phyloP scores from a whole-genome alignment of 2,888 invertebrate genomes.

The Tetropium fuscum region DNA sequence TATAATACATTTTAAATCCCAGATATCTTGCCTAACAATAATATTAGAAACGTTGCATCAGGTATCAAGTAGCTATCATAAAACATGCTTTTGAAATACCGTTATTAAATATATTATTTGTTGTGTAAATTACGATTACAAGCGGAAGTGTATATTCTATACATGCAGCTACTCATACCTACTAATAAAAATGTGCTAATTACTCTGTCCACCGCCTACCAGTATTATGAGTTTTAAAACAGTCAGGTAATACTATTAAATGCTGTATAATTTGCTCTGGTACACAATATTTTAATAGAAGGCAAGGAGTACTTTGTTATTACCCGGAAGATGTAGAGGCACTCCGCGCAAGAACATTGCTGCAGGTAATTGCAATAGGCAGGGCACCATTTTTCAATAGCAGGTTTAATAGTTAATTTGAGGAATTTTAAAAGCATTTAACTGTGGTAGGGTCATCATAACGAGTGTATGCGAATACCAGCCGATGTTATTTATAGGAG shows the following conservation, averaged over 20 bases:
- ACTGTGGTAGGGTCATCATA: slow-evolving; percentile 42
- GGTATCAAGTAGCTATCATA: no score
- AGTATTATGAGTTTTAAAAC: slow-evolving; percentile 2
- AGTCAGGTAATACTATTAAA: slow-evolving; percentile 1
- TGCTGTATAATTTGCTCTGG: slow-evolving; percentile 48
- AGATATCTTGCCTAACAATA: no score
- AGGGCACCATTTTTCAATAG: slow-evolving; percentile 48
- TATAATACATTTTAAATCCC: no score
- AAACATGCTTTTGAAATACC: no score
- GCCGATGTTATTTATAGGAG: slow-evolving; percentile 41
- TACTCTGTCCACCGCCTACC: not conserved
- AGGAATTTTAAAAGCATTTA: slow-evolving; percentile 43
- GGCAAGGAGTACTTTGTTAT: slow-evolving; percentile 44
- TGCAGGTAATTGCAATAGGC: slow-evolving; percentile 52
- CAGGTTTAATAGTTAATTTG: slow-evolving; percentile 41
- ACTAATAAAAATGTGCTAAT: slow-evolving; percentile 4
- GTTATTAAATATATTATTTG: no score
- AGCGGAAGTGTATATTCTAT: no score
- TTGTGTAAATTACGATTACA: no score
- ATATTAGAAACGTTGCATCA: no score
- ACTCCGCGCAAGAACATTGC: slow-evolving; percentile 45
- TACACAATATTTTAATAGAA: slow-evolving; percentile 47
- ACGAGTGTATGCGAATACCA: slow-evolving; percentile 41
- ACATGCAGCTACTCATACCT: no score
- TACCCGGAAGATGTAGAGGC: slow-evolving; percentile 50